phyloP scores from a whole-genome alignment of 2,797 vertebrate species.

The Carcharodon carcharias region DNA sequence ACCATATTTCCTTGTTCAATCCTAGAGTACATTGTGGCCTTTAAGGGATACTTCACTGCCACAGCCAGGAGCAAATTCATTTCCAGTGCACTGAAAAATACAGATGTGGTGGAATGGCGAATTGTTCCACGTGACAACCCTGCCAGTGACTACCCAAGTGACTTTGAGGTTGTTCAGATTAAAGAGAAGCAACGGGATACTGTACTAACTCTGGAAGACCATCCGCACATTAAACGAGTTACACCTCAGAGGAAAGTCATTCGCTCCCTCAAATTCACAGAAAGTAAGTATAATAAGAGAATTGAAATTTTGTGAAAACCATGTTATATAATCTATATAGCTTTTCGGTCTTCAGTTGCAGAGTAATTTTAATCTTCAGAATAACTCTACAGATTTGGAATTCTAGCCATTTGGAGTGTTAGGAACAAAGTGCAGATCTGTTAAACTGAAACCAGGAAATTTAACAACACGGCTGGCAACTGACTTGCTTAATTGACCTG shows the following conservation, averaged over 20 bases:
- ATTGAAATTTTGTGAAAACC: background rate
- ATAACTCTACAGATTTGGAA: background rate
- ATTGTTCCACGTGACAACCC: constrained; percentile 89
- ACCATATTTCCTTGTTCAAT: constrained; percentile 36
- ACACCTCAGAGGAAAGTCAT: constrained; percentile 90
- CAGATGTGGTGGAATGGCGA: constrained; percentile 76
- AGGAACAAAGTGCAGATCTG: background rate
- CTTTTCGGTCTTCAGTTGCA: background rate
- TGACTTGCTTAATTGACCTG: background rate
- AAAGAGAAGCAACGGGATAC: constrained; percentile 69
- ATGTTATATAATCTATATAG: background rate
- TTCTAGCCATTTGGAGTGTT: background rate
- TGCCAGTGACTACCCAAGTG: constrained; percentile 91
- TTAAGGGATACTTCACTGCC: constrained; percentile 93
- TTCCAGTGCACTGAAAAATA: constrained; percentile 76
- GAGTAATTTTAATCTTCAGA: background rate
- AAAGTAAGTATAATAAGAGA: constrained; percentile 63
- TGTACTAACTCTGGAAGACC: constrained; percentile 77
- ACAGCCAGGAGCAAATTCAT: constrained; percentile 90
- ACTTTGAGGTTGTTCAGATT: constrained; percentile 93
- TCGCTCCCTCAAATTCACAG: constrained; percentile 76
- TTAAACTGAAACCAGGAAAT: background rate
- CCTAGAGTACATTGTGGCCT: constrained; percentile 91
- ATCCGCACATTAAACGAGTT: constrained; percentile 93
- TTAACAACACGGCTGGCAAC: background rate